These are phyloP conservation scores for Triops longicaudatus DNA, from an alignment of 1,140 invertebrate species.

Conservation along the genomic window DNA sequence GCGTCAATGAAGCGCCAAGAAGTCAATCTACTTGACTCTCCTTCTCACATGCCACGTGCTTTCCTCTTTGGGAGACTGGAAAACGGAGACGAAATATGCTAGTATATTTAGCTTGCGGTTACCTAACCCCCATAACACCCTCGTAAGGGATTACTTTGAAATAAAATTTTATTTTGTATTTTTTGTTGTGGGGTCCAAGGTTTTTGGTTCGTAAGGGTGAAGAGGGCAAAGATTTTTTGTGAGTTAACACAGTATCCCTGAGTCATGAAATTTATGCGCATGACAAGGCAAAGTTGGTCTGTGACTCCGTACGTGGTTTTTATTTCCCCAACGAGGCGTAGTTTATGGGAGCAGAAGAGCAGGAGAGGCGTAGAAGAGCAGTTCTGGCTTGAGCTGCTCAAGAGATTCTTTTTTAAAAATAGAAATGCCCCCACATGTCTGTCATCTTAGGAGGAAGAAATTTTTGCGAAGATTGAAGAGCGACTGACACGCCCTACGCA, in stretches of 20 bases:
- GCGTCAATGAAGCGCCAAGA: slow-evolving; percentile 11
- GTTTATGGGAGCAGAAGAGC: background rate
- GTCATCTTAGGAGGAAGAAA: background rate
- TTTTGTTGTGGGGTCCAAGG: too few relatives aligned
- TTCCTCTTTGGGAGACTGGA: background rate
- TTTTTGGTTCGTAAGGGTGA: too few relatives aligned
- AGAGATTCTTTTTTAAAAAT: background rate
- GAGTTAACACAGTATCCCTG: background rate
- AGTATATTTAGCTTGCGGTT: background rate
- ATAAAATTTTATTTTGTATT: too few relatives aligned
- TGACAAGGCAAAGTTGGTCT: background rate
- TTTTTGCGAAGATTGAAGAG: background rate
- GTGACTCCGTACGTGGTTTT: background rate
- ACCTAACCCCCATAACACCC: background rate
- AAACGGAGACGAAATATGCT: background rate
- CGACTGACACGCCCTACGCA: background rate
- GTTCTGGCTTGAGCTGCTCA: background rate
- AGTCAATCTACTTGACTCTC: background rate
- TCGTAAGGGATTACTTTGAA: too few relatives aligned
- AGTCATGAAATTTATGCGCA: background rate
- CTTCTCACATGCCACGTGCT: background rate
- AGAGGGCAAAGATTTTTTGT: too few relatives aligned
- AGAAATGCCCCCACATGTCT: background rate
- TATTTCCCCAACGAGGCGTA: background rate
- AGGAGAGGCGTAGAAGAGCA: too few relatives aligned